Conservation (phyloP, 1,140 invertebrate genomes). For the Pteromalus puparum region DNA sequence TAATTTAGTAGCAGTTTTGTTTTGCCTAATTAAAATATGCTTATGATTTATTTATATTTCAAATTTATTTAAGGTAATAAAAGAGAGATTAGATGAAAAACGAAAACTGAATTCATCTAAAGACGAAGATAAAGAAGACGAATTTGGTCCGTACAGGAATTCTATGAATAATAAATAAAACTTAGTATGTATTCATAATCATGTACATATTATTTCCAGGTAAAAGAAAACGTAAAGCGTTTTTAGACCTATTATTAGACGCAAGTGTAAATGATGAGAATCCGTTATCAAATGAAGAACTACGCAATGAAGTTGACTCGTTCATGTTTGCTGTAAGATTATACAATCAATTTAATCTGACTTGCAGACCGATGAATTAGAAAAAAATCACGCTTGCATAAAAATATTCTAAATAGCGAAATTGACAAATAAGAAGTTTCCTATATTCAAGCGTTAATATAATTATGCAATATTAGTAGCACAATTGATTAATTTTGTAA, state of each 20-base stretch:
- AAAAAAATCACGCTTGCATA: neutral
- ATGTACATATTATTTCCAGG: constrained; percentile 58
- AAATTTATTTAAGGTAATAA: neutral
- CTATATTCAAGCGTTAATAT: too few species aligned
- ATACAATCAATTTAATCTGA: neutral
- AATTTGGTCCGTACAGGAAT: neutral
- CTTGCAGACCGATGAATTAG: neutral
- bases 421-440: too few species aligned
- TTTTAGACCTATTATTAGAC: constrained; percentile 85
- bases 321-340: constrained; percentile 84
- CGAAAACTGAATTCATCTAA: neutral
- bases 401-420: too few species aligned
- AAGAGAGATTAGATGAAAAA: neutral
- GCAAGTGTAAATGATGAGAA: constrained; percentile 74
- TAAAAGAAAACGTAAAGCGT: constrained; percentile 73
- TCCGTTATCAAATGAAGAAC: constrained; percentile 79
- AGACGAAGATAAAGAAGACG: neutral
- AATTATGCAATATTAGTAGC: too few species aligned
- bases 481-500: too few species aligned
- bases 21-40: too few species aligned
- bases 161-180: neutral
- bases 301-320: constrained; percentile 84
- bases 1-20: too few species aligned
- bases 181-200: too few species aligned
- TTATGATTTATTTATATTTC: too few species aligned